These are phyloP conservation scores for Drosophila neoperkinsi DNA, from an alignment of 2,888 invertebrate species.

Conservation along the genomic window DNA sequence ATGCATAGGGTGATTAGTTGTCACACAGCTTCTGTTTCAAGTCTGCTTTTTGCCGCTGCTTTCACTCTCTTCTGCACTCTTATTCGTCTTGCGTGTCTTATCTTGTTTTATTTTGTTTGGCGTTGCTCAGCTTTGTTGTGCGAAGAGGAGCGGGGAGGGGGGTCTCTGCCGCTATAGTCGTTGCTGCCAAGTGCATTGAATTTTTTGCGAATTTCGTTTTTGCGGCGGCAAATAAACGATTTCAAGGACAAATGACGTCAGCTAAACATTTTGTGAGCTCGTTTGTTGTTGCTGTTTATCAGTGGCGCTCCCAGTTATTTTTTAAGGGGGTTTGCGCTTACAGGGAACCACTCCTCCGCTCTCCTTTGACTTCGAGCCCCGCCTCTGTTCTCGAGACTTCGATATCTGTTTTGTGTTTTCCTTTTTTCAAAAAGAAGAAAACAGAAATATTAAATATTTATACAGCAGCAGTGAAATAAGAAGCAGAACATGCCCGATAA, in stretches of 20 bases:
- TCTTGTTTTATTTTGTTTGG: slow-evolving; percentile 45
- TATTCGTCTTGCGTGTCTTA: slow-evolving; percentile 39
- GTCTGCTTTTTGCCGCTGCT: slow-evolving; percentile 20
- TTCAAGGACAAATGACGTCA: slow-evolving; percentile 83
- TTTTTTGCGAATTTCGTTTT: slow-evolving; percentile 76
- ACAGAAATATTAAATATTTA: slow-evolving; percentile 62
- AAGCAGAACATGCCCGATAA: slow-evolving; percentile 60
- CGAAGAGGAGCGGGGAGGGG: not conserved
- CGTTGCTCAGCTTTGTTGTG: slow-evolving; percentile 33
- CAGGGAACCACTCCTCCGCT: not conserved
- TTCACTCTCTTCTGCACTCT: slow-evolving; percentile 39
- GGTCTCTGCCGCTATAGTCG: slow-evolving; percentile 14
- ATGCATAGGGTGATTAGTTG: not conserved
- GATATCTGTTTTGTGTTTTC: slow-evolving; percentile 51
- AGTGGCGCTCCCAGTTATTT: slow-evolving; percentile 42
- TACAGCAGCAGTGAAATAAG: slow-evolving; percentile 63
- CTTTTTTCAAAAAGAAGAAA: slow-evolving; percentile 26
- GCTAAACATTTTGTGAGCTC: slow-evolving; percentile 69
- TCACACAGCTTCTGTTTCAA: slow-evolving; percentile 18
- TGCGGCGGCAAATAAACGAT: slow-evolving; percentile 64
- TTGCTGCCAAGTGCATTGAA: slow-evolving; percentile 75
- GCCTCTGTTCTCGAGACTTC: slow-evolving; percentile 53
- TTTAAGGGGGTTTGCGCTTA: not conserved
- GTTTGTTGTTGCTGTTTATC: slow-evolving; percentile 41
- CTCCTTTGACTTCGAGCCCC: slow-evolving; percentile 13